Base-by-base conservation (phyloP, 2,888 invertebrate genomes). In the Anthoptus insignis region DNA sequence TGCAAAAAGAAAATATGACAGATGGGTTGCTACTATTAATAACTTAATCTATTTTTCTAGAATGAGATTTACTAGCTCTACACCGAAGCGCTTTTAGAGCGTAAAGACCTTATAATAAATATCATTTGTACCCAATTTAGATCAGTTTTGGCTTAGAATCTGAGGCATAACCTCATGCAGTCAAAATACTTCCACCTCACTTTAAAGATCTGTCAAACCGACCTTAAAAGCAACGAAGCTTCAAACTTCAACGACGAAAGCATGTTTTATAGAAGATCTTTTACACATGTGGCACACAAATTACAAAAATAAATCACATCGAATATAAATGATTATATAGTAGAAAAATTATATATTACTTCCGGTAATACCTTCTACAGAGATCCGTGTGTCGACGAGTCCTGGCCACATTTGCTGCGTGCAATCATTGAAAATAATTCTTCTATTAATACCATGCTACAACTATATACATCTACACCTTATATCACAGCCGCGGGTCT, bases 331-430 rank as follows among this genome's bases (percentile, higher is more conserved):
- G 11, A 42, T 27, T 42, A 16, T 68, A 29, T 50, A 27, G 73
- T 72, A 64, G 53, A 54, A 22, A 59, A 60, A 81, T 82, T 87
- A 94, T 74, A 94, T 94, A 83, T 94, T 94, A 89, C 94, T 94
- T 73, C 94, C 94, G 73, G 94, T 94, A 84, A 94, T 94, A 88
- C 94, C 94, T 89, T 94, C 94, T 79, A 94, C 94, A 77, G 94
- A 94, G 89, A 94, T 94, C 84, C 94, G 88, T 75, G 94, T 94
- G 85, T 94, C 94, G 86, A 94, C 94, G 81, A 94, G 88, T 90
- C 94, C 94, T 75, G 92, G 91, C 94, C 94, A 93, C 76, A 92
- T 76, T 89, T 90, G 93, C 93, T 92, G 93, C 93, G 87, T 93
- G 93, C 86, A 92, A 91, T 90, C 81, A 88, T 86, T 77, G 84